Conservation (phyloP, 2,888 invertebrate species). For the Lymantria monacha region DNA sequence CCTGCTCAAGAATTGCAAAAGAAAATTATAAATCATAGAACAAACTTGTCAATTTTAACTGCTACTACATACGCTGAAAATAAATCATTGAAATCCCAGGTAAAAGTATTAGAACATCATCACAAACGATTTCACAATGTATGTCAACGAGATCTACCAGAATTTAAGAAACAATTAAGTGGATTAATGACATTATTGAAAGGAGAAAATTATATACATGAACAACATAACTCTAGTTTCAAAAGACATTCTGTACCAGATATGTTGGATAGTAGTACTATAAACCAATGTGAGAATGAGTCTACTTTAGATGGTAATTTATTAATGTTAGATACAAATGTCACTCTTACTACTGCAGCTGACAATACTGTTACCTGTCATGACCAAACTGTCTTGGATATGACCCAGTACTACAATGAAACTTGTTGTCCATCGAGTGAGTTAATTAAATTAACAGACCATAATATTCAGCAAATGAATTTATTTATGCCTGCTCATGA, state of each 20-base stretch:
- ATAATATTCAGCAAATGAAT: conserved; percentile 31
- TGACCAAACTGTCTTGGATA: conserved; percentile 65
- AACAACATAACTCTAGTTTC: conserved; percentile 43
- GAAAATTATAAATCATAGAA: conserved; percentile 64
- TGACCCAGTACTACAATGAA: conserved; percentile 58
- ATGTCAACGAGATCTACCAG: conserved; percentile 69
- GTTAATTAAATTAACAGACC: conserved; percentile 31
- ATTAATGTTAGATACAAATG: conserved; percentile 71
- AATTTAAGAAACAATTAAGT: conserved; percentile 58
- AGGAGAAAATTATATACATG: conserved; percentile 35
- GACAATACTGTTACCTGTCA: conserved; percentile 60
- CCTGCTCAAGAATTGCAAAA: conserved; percentile 62
- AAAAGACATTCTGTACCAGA: conserved; percentile 65
- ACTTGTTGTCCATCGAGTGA: conserved; percentile 50
- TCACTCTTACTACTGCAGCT: conserved; percentile 57
- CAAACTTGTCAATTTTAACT: conserved; percentile 66
- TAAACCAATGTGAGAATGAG: conserved; percentile 58
- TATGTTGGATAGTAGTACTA: conserved; percentile 51
- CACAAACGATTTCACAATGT: conserved; percentile 64
- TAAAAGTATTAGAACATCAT: conserved; percentile 66
- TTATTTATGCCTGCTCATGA: conserved; percentile 21
- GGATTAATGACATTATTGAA: conserved; percentile 58
- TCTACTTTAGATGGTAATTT: conserved; percentile 69
- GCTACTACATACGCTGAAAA: conserved; percentile 74
- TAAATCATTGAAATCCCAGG: conserved; percentile 62